A percentile compares a stretch with the other conserved stretches of the same genome.
phyloP scores from a whole-genome alignment of 2,888 invertebrate species.

The Amphipyra berbera region DNA sequence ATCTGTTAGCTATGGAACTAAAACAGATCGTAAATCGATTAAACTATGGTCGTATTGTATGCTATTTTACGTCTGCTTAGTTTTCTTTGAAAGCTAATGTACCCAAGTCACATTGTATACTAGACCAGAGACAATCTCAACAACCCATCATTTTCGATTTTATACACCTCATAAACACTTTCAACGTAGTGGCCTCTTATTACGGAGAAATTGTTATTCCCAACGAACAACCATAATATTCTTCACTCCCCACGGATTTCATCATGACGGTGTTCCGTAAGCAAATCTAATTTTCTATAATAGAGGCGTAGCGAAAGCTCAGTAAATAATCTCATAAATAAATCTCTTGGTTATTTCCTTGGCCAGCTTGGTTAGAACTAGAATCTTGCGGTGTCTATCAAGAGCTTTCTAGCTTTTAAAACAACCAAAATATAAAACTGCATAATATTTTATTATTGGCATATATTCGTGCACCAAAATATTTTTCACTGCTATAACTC shows the following conservation, averaged over 20 bases:
- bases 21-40: slow-evolving; percentile 47
- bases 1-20: slow-evolving; percentile 25
- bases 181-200: slow-evolving; percentile 40
- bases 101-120: slow-evolving; percentile 24
- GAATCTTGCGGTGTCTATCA: slow-evolving; percentile 7
- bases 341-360: slow-evolving; percentile 36
- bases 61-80: slow-evolving; percentile 38
- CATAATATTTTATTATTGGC: background rate
- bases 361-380: slow-evolving; percentile 2
- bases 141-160: slow-evolving; percentile 64
- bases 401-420: slow-evolving; percentile 2
- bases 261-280: slow-evolving; percentile 41
- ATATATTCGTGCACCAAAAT: background rate
- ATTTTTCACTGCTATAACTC: background rate
- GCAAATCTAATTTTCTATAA: slow-evolving; percentile 56
- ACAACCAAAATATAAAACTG: background rate
- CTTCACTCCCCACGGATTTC: slow-evolving; percentile 40
- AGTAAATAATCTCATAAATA: slow-evolving; percentile 45
- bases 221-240: slow-evolving; percentile 42
- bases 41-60: slow-evolving; percentile 28
- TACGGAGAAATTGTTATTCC: slow-evolving; percentile 53
- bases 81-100: slow-evolving; percentile 21
- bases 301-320: slow-evolving; percentile 43
- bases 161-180: slow-evolving; percentile 58
- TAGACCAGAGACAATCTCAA: slow-evolving; percentile 31